phyloP scores from a whole-genome alignment of 2,113 vertebrate genomes.

The Pleuronectes platessa region DNA sequence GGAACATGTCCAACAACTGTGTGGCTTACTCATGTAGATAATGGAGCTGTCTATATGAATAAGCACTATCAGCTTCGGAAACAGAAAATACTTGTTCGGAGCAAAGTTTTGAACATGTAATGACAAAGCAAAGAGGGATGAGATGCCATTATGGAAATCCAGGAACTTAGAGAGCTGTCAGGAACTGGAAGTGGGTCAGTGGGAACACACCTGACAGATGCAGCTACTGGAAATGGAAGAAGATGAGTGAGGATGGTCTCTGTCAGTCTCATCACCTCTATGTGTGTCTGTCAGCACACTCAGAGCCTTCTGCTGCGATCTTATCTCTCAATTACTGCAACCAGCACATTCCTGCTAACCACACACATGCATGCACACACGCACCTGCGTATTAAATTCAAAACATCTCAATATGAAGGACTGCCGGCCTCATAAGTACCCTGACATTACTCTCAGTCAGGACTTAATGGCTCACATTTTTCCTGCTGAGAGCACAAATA shows the following conservation, averaged over 20 bases:
- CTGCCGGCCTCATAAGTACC: slow-evolving; percentile 1
- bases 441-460: slow-evolving; percentile 22
- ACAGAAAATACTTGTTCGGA: not conserved
- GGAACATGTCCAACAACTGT: not conserved
- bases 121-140: not conserved
- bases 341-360: slow-evolving; percentile 80
- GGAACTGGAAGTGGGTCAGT: slow-evolving; percentile 35
- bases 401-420: slow-evolving; percentile 58
- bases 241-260: slow-evolving; percentile 50
- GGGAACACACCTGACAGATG: slow-evolving; percentile 68
- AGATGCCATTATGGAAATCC: slow-evolving; percentile 5
- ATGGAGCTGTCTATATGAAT: not conserved
- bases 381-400: slow-evolving; percentile 61
- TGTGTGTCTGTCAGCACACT: slow-evolving; percentile 74
- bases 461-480: slow-evolving; percentile 24
- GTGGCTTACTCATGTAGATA: not conserved
- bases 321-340: slow-evolving; percentile 80
- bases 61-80: not conserved
- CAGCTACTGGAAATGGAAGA: slow-evolving; percentile 59
- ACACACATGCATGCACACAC: slow-evolving; percentile 65
- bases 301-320: slow-evolving; percentile 69
- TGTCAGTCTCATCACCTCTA: slow-evolving; percentile 70
- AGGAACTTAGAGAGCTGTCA: slow-evolving; percentile 9
- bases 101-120: not conserved
- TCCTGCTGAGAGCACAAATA: slow-evolving; percentile 14